These are phyloP conservation scores for Cantharis flavilabris DNA, from an alignment of 2,888 invertebrate species.

Conservation along the genomic window DNA sequence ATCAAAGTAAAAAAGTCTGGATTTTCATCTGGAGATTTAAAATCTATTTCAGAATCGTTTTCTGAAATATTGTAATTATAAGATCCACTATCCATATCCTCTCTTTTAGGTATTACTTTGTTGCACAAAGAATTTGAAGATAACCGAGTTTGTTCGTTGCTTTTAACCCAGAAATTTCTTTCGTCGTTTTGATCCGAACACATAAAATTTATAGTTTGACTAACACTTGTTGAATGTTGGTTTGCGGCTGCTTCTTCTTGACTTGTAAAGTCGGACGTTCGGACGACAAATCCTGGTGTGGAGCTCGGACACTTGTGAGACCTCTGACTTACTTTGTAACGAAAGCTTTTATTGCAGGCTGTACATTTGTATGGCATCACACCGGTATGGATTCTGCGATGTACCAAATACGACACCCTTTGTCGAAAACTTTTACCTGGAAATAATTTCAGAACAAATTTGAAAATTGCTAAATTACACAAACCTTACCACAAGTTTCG, in stretches of 20 bases:
- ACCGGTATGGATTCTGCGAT: slow-evolving; percentile 82
- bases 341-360: slow-evolving; percentile 78
- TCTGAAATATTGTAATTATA: neutral
- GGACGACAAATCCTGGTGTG: slow-evolving; percentile 62
- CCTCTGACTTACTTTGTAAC: slow-evolving; percentile 84
- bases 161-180: neutral
- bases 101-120: neutral
- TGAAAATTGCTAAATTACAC: neutral
- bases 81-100: neutral
- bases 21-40: slow-evolving; percentile 9
- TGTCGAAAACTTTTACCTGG: slow-evolving; percentile 86
- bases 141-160: neutral
- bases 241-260: neutral
- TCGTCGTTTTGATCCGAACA: neutral
- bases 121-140: neutral
- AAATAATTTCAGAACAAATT: slow-evolving; percentile 37
- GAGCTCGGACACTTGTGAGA: slow-evolving; percentile 78
- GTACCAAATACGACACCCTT: slow-evolving; percentile 83
- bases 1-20: slow-evolving; percentile 56
- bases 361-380: slow-evolving; percentile 86
- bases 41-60: neutral
- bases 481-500: slow-evolving; percentile 76
- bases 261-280: slow-evolving; percentile 34
- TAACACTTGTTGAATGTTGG: neutral
- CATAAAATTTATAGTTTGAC: neutral